Base-by-base conservation (phyloP, 2,113 vertebrate species). In the Platycercus adscitus region DNA sequence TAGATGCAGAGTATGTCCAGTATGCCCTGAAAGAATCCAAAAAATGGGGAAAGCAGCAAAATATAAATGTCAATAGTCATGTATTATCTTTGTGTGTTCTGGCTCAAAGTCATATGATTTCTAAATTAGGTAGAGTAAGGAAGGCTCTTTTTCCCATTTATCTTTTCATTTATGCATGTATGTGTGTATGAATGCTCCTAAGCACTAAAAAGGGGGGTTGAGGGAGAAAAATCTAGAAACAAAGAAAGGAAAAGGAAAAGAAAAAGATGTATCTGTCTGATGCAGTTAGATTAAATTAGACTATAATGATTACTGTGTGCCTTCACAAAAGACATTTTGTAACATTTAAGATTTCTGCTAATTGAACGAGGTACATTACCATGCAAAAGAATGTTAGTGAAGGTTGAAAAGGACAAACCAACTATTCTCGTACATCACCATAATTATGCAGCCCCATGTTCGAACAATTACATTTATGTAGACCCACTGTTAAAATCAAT, bases 391-490 rank as follows among this genome's bases (percentile, higher is more conserved):
- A 98, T 95, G 98, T 97, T 98, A 97, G 97, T 97, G 98, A 98
- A 98, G 98, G 98, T 98, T 98, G 98, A 98, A 98, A 98, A 98
- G 98, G 98, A 98, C 98, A 98, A 98, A 98, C 96, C 97, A 98
- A 98, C 98, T 98, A 95, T 98, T 98, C 98, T 97, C 94, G 97
- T 98, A 98, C 98, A 98, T 98, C 97, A 98, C 97, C 96, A 98
- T 98, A 98, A 98, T 98, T 98, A 98, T 98, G 98, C 98, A 97
- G 97, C 95, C 96, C 98, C 97, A 98, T 98, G 98, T 98, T 98
- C 98, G 96, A 98, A 98, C 98, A 99, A 99, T 99, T 98, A 99
- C 98, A 98, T 98, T 98, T 98, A 98, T 98, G 99, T 98, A 98
- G 98, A 98, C 98, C 98, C 98, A 98, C 98, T 98, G 98, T 98